Evolutionary conservation across 1,140 invertebrate genomes (phyloP).

Genomic region (Pachypeltis micranthus): DNA sequence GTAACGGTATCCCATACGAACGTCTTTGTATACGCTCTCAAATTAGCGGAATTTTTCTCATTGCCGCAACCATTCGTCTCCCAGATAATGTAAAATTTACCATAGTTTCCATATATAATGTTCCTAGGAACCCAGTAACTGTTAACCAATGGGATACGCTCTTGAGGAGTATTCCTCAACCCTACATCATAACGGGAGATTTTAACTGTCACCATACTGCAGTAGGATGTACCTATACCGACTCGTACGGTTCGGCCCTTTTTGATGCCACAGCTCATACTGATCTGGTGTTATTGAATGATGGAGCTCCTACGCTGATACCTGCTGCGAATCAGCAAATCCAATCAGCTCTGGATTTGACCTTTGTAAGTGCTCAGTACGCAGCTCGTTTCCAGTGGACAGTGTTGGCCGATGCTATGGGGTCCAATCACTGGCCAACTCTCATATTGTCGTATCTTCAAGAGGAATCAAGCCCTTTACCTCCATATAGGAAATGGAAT

Average conservation of each 20-base stretch:
- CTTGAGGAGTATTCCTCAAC: neutral
- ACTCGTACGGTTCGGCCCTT: neutral
- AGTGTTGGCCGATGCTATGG: neutral
- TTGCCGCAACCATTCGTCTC: neutral
- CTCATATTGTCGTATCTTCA: too few relatives aligned
- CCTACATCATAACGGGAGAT: neutral
- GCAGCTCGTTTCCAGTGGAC: neutral
- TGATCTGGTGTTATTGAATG: neutral
- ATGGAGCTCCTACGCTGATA: neutral
- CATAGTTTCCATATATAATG: neutral
- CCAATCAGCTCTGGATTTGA: neutral
- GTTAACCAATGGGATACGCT: neutral
- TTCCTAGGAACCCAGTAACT: neutral
- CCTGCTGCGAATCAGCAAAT: neutral
- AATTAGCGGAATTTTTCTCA: neutral
- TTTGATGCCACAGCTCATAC: neutral
- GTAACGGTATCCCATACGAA: neutral
- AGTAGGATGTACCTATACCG: neutral
- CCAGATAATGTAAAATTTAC: neutral
- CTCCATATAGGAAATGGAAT: too few relatives aligned
- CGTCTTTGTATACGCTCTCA: neutral
- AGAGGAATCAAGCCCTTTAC: too few relatives aligned
- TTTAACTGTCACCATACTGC: neutral
- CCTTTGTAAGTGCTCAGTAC: neutral
- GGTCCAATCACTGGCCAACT: constrained; percentile 1